These are phyloP conservation scores for Epinephelus coioides DNA, from an alignment of 2,797 vertebrate genomes.

Conservation along the genomic window DNA sequence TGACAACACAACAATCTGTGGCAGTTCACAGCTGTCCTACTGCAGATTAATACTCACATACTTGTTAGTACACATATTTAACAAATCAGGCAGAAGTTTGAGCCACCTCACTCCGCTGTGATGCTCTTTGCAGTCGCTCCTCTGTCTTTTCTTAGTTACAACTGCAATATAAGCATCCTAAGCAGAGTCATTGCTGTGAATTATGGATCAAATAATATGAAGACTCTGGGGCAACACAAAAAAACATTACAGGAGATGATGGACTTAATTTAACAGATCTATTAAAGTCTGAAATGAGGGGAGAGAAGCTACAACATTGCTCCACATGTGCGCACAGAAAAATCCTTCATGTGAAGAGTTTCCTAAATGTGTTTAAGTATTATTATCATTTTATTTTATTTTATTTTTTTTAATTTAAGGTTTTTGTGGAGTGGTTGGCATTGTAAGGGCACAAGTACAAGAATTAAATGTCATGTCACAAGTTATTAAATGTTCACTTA, in stretches of 20 bases:
- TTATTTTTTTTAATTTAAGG: no score
- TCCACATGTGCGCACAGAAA: constrained; percentile 20
- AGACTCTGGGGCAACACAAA: not conserved
- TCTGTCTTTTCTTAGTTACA: constrained; percentile 1
- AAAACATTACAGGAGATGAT: constrained; percentile 4
- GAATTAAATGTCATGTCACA: not conserved
- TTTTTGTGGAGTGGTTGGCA: not conserved
- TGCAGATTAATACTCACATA: not conserved
- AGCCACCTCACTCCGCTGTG: not conserved
- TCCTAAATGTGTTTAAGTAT: not conserved
- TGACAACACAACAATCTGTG: not conserved
- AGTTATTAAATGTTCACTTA: constrained; percentile 50
- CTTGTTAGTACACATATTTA: not conserved
- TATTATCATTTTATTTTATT: not conserved
- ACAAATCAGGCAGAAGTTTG: not conserved
- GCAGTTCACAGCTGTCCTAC: constrained; percentile 10
- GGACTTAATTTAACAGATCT: constrained; percentile 29
- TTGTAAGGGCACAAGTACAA: constrained; percentile 18
- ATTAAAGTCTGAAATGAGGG: constrained; percentile 18
- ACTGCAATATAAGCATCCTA: constrained; percentile 21
- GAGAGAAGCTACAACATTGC: constrained; percentile 29
- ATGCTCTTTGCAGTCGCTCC: not conserved
- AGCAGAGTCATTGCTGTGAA: constrained; percentile 23
- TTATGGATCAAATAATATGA: constrained; percentile 46
- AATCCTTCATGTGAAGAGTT: not conserved